These are phyloP conservation scores for Mesitornis unicolor DNA, from an alignment of 2,113 vertebrate species.

Conservation along the genomic window DNA sequence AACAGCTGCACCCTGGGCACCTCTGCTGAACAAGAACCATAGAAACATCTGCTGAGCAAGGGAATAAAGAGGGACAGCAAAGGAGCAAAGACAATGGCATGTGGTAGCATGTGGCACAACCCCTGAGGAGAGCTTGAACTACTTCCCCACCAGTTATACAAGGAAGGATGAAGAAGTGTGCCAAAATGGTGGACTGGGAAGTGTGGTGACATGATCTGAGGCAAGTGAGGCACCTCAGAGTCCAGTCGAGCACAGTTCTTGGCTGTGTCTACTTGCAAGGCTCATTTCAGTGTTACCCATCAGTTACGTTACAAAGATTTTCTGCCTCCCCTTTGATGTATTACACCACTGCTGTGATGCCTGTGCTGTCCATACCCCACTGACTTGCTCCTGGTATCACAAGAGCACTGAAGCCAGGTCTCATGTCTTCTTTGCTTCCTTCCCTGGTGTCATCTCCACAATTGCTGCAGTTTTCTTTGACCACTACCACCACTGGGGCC, in stretches of 20 bases:
- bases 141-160: not conserved
- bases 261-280: not conserved
- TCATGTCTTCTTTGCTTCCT: not conserved
- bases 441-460: not conserved
- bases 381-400: not conserved
- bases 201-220: not conserved
- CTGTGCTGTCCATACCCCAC: not conserved
- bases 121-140: not conserved
- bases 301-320: not conserved
- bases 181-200: not conserved
- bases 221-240: not conserved
- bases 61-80: not conserved
- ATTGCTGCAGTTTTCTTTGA: not conserved
- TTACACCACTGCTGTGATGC: not conserved
- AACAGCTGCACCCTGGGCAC: not conserved
- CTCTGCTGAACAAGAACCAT: not conserved
- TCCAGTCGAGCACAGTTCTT: not conserved
- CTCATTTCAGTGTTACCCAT: not conserved
- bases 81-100: rapidly evolving
- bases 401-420: not conserved
- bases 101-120: not conserved
- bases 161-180: not conserved
- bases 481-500: not conserved
- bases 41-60: not conserved
- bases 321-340: not conserved